Evolutionary conservation across 2,888 invertebrate genomes (phyloP).

Genomic region (Xanthostigma xanthostigma): DNA sequence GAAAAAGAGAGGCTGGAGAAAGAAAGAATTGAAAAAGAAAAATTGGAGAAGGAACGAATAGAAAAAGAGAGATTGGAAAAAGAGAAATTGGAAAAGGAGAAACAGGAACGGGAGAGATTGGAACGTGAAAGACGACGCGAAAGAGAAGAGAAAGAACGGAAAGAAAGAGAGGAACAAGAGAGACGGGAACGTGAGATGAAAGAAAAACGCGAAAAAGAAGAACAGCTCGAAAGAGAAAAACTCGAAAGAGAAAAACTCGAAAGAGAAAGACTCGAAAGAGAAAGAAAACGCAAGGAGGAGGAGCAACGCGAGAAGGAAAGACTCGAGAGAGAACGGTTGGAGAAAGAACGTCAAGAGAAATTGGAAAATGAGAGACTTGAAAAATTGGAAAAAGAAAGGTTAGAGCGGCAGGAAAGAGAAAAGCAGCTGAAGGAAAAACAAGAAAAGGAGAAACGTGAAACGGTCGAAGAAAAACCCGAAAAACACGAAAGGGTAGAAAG

Average conservation of each 20-base stretch:
- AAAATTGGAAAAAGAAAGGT: constrained; percentile 18
- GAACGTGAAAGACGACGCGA: constrained; percentile 19
- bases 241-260: constrained; percentile 19
- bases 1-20: constrained; percentile 21
- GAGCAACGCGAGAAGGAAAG: constrained; percentile 24
- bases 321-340: constrained; percentile 24
- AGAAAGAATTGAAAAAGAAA: constrained; percentile 22
- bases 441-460: constrained; percentile 23
- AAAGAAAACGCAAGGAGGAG: constrained; percentile 16
- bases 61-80: constrained; percentile 29
- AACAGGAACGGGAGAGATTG: constrained; percentile 30
- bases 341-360: constrained; percentile 24
- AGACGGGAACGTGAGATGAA: constrained; percentile 16
- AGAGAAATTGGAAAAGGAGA: constrained; percentile 27
- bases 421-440: constrained; percentile 27
- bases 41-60: constrained; percentile 18
- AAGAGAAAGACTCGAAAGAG: constrained; percentile 21
- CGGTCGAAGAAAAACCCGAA: constrained; percentile 25
- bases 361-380: constrained; percentile 25
- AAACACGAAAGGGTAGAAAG: constrained; percentile 28
- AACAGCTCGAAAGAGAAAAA: constrained; percentile 22
- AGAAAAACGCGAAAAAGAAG: constrained; percentile 16
- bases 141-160: constrained; percentile 28
- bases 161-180: constrained; percentile 22
- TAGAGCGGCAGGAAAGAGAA: constrained; percentile 24